A percentile compares a stretch with the other conserved stretches of the same genome.
phyloP scores from a whole-genome alignment of 1,140 invertebrate species.

The Drosophila biarmipes region DNA sequence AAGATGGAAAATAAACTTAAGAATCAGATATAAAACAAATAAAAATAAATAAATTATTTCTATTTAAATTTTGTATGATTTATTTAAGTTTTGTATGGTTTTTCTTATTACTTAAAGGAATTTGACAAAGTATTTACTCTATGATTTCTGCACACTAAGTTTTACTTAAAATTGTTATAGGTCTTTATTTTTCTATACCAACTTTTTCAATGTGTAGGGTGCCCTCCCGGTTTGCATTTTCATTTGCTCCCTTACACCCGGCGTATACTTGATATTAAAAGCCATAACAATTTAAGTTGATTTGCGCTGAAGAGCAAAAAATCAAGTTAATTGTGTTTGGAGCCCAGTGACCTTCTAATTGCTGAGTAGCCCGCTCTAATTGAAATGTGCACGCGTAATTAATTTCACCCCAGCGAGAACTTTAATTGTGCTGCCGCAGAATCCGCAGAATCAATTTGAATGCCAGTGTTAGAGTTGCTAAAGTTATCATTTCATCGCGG shows the following conservation, averaged over 20 bases:
- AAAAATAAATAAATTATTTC: too few relatives aligned
- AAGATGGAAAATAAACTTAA: not conserved
- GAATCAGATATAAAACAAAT: not conserved
- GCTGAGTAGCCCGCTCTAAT: slow-evolving; percentile 52
- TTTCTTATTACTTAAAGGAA: too few relatives aligned
- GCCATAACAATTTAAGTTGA: slow-evolving; percentile 65
- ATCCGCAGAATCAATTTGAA: slow-evolving; percentile 62
- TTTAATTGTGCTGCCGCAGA: slow-evolving; percentile 48
- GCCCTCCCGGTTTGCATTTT: slow-evolving; percentile 25
- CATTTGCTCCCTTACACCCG: slow-evolving; percentile 28
- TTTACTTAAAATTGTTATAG: not conserved
- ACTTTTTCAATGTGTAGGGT: not conserved
- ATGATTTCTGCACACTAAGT: too few relatives aligned
- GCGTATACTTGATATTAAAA: slow-evolving; percentile 58
- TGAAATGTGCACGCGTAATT: slow-evolving; percentile 75
- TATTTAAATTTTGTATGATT: not conserved
- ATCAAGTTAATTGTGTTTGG: slow-evolving; percentile 46
- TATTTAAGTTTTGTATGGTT: not conserved
- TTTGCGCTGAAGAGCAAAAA: slow-evolving; percentile 52
- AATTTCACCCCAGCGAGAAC: slow-evolving; percentile 55
- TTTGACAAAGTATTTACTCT: too few relatives aligned
- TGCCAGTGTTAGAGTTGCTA: slow-evolving; percentile 32
- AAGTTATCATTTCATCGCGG: slow-evolving; percentile 51
- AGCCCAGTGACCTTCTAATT: slow-evolving; percentile 42
- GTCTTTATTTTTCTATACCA: not conserved